Evolutionary conservation across 2,888 invertebrate genomes (phyloP), one percentile per base, ranked within the genome.

Genomic region (Mesochorus sp.): DNA sequence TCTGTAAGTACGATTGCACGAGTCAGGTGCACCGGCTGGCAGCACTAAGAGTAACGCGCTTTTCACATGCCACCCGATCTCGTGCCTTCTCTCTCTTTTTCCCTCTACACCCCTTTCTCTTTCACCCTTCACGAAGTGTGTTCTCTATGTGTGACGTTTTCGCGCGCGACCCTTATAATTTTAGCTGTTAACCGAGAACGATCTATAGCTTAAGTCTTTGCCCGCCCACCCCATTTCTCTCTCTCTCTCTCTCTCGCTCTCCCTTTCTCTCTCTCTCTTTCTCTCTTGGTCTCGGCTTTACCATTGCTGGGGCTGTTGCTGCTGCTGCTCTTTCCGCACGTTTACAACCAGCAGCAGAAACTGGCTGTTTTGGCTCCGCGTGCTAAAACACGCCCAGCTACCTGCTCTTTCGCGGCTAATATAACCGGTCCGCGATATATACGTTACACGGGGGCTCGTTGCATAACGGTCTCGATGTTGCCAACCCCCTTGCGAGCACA

Each of bases 41-140:
- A 75, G 74, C 71, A 80, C 76, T 81, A 83, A 85, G 86, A 85
- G 84, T 85, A 85, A 85, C 85, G 85, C 80, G 80, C 80, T 81
- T 82, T 83, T 82, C 84, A 85, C 85, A 85, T 85, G 85, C 85
- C 80, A 86, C 80, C 81, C 80, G 79, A 82, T 42, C 44, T n/a
- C 21, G 10, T 44, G 14, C 44, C 12, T 19, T 47, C 44, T 19
- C 44, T 47, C 47, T 42, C 39, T n/a, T n/a, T n/a, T n/a, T 17
- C 44, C 10, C 24, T 37, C 53, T 26, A 3, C 21, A 6, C 19
- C 21, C 47, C 66, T 28, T 19, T 28, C 59, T 59, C 57, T 55
- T 44, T 21, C 24, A 14, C 44, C 39, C 70, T 31, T 51, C 44
- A 68, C 77, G 79, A 82, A 81, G 80, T 81, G 81, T 80, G 62